A percentile compares a stretch with the other conserved stretches of the same genome.
Conservation (phyloP, 2,113 vertebrate species). For the Poecile atricapillus region DNA sequence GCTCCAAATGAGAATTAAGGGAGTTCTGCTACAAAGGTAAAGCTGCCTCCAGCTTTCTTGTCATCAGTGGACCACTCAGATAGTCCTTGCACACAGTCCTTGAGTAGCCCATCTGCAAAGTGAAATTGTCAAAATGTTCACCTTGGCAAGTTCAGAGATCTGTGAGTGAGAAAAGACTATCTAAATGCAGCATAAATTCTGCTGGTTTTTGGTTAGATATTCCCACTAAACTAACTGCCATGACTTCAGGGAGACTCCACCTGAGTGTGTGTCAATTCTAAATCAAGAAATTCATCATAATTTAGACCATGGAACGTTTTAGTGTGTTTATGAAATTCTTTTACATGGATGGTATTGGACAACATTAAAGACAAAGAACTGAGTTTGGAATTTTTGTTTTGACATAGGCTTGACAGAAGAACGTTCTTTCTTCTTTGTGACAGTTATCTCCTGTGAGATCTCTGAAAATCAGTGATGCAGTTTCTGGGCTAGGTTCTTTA, state of each 20-base stretch:
- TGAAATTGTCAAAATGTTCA: not conserved
- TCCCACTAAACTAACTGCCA: not conserved
- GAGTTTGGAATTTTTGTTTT: not conserved
- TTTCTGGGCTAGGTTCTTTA: not conserved
- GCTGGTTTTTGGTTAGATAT: not conserved
- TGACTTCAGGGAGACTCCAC: not conserved
- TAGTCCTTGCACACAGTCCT: not conserved
- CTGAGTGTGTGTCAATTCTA: not conserved
- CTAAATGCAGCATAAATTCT: not conserved
- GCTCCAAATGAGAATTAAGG: not conserved
- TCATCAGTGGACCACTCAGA: not conserved
- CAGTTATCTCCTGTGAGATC: not conserved
- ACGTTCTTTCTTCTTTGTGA: not conserved
- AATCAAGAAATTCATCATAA: not conserved
- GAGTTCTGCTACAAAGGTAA: not conserved
- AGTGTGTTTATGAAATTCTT: not conserved
- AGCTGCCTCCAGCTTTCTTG: not conserved
- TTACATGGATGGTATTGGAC: not conserved
- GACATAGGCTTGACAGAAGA: not conserved
- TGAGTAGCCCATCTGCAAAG: not conserved
- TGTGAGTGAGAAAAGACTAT: not conserved
- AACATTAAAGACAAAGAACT: not conserved
- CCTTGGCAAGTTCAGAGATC: not conserved
- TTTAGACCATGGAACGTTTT: not conserved
- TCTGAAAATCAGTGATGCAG: not conserved